Base-by-base conservation (phyloP, 2,797 vertebrate species). In the Pelobates cultripes region DNA sequence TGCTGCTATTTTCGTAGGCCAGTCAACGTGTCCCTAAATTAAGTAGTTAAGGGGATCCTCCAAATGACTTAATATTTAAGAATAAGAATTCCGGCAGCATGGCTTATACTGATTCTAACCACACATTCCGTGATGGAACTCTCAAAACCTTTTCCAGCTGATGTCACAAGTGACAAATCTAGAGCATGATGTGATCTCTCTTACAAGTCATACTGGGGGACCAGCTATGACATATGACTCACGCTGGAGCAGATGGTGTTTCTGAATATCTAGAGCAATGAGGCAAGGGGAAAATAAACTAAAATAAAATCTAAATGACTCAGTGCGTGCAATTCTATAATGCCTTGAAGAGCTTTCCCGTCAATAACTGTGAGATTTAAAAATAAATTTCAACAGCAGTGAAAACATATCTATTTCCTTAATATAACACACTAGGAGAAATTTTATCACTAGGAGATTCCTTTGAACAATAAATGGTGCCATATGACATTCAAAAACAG, bases 241-340 rank as follows among this genome's bases (percentile, higher is more conserved):
- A 75, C 55, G 55, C n/a, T 15, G 8, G 63, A 79, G 53, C 82
- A 84, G 77, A 79, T 84, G 82, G 72, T 9, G 66, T 73, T 43
- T 73, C 72, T 61, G 70, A 42, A 79, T 79, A 79, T 75, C 67
- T 40, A 67, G 42, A 55, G 75, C 44, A 70, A 63, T 61, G 71
- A 53, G 66, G 43, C 15, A 15, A 71, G 70, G 57, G 61, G 43
- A 79, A 75, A 75, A 64, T 1, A 64, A 64, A 64, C n/a, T 74
- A 70, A 79, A 81, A 75, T 69, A 75, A 81, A 75, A 47, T 53
- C 63, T 14, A 79, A 84, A 66, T 79, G 82, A 83, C 64, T 83
- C 73, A 76, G 53, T 47, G 51, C 28, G 28, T 73, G 75, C 74
- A 73, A 83, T 63, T 53, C 63, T 73, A 70, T 79, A 57, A 47